phyloP scores from a whole-genome alignment of 92 coral and sea anemone species.

The Plumapathes pennacea region DNA sequence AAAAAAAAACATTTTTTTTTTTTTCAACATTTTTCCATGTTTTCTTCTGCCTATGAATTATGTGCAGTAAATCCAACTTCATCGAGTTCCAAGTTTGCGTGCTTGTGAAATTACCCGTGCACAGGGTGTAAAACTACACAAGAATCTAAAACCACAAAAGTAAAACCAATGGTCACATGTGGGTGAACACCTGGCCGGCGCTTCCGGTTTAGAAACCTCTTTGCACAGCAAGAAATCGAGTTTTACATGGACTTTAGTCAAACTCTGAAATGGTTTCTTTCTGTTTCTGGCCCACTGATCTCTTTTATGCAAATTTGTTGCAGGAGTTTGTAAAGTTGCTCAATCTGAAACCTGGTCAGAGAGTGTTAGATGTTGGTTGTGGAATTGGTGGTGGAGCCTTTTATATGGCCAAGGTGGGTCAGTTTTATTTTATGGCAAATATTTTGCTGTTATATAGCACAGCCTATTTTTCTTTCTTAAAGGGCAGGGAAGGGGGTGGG shows the following conservation, averaged over 20 bases:
- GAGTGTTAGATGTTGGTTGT: slow-evolving; percentile 95
- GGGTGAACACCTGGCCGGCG: no score
- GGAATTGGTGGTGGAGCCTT: slow-evolving; percentile 97
- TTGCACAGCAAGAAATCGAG: no score
- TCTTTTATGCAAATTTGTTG: no score
- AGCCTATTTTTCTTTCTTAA: neutral
- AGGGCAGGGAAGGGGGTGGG: no score
- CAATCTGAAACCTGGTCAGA: slow-evolving; percentile 65
- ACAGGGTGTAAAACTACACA: no score
- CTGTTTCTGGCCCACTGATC: neutral
- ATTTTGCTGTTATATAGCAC: neutral
- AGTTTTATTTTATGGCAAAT: neutral
- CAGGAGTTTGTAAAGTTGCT: slow-evolving; percentile 82
- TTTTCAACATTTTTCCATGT: neutral
- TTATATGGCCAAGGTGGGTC: slow-evolving; percentile 85
- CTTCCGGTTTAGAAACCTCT: no score
- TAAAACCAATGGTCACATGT: no score
- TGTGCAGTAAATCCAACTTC: no score
- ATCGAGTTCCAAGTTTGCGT: no score
- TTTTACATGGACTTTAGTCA: no score
- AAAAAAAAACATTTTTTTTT: neutral
- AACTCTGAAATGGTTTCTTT: slow-evolving; percentile 2
- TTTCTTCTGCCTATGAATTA: neutral
- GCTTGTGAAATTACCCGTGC: no score
- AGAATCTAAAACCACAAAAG: no score